phyloP scores from a whole-genome alignment of 2,113 vertebrate species.

The Elephantulus edwardii region DNA sequence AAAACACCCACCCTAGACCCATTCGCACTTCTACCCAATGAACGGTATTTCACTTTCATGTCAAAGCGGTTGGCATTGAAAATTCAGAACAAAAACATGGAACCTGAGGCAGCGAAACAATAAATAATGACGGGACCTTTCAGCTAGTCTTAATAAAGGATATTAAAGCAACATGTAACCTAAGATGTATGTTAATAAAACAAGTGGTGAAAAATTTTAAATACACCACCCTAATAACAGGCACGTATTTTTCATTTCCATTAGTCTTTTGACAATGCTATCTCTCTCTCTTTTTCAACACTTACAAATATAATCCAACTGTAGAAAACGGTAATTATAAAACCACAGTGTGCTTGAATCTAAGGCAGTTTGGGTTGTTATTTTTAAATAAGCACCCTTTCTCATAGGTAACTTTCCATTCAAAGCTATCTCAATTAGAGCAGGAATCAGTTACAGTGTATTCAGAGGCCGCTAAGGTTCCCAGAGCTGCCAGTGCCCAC shows the following conservation, averaged over 20 bases:
- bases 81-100: constrained; percentile 79
- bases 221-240: constrained; percentile 78
- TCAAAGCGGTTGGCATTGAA: constrained; percentile 72
- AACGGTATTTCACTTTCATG: constrained; percentile 74
- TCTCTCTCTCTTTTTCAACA: constrained; percentile 82
- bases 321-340: constrained; percentile 61
- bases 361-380: constrained; percentile 22
- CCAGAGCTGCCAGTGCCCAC: constrained; percentile 70
- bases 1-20: constrained; percentile 67
- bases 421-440: constrained; percentile 51
- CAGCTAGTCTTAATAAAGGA: constrained; percentile 91
- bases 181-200: constrained; percentile 90
- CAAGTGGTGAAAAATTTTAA: constrained; percentile 86
- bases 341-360: constrained; percentile 54
- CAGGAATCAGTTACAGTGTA: background rate
- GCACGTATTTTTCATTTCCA: constrained; percentile 82
- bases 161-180: constrained; percentile 90
- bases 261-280: constrained; percentile 81
- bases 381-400: constrained; percentile 62
- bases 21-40: constrained; percentile 70
- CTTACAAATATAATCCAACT: constrained; percentile 85
- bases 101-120: constrained; percentile 83
- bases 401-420: constrained; percentile 20
- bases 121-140: constrained; percentile 90
- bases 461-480: constrained; percentile 70